Percentiles rank a stretch among this genome's conserved stretches.
Evolutionary conservation across 2,797 vertebrate genomes (phyloP).

Genomic region (Lutjanus argentimaculatus): DNA sequence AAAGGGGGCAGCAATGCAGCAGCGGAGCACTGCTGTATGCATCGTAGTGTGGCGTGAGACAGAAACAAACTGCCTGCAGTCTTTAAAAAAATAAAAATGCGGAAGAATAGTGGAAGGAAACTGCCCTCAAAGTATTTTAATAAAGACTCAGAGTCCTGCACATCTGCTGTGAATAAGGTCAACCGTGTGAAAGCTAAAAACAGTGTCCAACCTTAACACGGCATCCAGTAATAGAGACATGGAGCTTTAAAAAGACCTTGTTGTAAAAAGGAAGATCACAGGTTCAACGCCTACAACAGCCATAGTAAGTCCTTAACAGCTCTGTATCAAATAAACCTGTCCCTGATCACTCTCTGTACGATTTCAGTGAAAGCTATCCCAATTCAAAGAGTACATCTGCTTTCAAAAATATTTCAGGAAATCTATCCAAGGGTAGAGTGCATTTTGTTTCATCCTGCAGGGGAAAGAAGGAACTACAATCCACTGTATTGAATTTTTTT

Average conservation of each 20-base stretch:
- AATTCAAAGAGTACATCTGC: neutral
- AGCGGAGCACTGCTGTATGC: slow-evolving; percentile 8
- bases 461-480: slow-evolving; percentile 54
- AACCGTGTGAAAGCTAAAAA: neutral
- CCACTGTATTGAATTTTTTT: slow-evolving; percentile 6
- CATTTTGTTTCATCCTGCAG: slow-evolving; percentile 48
- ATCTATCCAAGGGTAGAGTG: slow-evolving; percentile 1
- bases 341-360: neutral
- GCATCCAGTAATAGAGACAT: neutral
- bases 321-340: neutral
- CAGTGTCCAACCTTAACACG: neutral
- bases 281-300: slow-evolving; percentile 1
- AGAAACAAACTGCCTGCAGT: slow-evolving; percentile 52
- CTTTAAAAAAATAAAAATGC: slow-evolving; percentile 16
- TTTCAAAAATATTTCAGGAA: slow-evolving; percentile 16
- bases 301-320: neutral
- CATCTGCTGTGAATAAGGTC: slow-evolving; percentile 4
- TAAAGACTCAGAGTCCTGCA: slow-evolving; percentile 28
- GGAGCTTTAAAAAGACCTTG: slow-evolving; percentile 10
- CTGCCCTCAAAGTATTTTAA: slow-evolving; percentile 27
- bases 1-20: slow-evolving; percentile 33
- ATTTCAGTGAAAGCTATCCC: neutral
- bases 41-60: slow-evolving; percentile 27
- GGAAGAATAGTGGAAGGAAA: slow-evolving; percentile 18
- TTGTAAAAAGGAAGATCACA: slow-evolving; percentile 6